Base-by-base conservation (phyloP, 2,797 vertebrate species). In the Clarias platycephalus region DNA sequence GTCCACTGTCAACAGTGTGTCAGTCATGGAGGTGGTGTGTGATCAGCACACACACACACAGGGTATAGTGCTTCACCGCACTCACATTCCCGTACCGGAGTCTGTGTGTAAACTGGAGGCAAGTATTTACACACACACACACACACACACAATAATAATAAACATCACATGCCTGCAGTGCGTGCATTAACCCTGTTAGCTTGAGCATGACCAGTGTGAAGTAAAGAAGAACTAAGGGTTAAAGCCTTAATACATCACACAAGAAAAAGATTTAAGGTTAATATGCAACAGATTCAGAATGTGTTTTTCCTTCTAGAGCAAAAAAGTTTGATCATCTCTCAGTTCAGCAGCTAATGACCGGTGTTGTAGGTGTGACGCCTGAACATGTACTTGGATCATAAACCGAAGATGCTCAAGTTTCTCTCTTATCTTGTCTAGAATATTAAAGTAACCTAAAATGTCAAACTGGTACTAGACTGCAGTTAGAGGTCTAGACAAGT, bases 1-100 rank as follows among this genome's bases (percentile, higher is more conserved):
- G 81, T 95, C 95, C 90, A 97, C 96, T 66, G 90, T 92, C 81
- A 94, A 90, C 88, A 96, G 96, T 89, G 89, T 98, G 88, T 93
- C 95, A 0, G 84, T 98, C 79, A 91, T 98, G 92, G 97, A 99
- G 92, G 94, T 97, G 74, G 91, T 97, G 88, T 97, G 97, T 89
- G 97, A 98, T 31, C 88, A 96, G 58, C 94, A 94, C 88, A 94
- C 93, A 92, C 93, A 91, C 83, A 93, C 94, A 31, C 95, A 95
- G 88, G 96, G 97, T 77, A 92, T 98, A 89, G 93, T 93, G 0
- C 94, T 98, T 88, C 96, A 97, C 91, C 93, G 98, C 89, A 97
- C 96, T 20, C 95, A 94, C 4, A 94, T 99, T 88, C 94, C 96
- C 0, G 93, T 96, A 0, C 95, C 95, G 2, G 60, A 84, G 22